Evolutionary conservation across 2,113 vertebrate genomes (phyloP).

Genomic region (Oncorhynchus kisutch): DNA sequence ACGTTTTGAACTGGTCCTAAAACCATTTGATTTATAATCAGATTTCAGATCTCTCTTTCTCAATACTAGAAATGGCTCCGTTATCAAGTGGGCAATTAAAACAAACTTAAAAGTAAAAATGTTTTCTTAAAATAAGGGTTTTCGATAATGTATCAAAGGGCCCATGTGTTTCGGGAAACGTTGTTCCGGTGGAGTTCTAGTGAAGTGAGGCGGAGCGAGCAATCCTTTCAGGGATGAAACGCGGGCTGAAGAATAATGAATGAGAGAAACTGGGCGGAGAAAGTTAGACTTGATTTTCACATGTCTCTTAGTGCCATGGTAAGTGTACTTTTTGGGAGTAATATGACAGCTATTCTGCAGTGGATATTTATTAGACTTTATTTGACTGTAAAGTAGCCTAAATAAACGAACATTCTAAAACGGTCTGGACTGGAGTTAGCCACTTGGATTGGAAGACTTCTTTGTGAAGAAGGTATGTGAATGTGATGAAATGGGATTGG

Average conservation of each 20-base stretch:
- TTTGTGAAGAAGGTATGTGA: constrained; percentile 60
- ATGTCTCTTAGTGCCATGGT: constrained; percentile 10
- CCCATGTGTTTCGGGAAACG: not conserved
- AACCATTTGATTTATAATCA: not conserved
- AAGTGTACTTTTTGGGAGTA: not conserved
- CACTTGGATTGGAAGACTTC: constrained; percentile 12
- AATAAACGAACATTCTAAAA: constrained; percentile 4
- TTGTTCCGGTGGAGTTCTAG: constrained; percentile 7
- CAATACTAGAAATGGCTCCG: not conserved
- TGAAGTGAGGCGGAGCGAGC: constrained; percentile 61
- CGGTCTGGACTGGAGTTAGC: not conserved
- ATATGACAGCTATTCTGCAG: not conserved
- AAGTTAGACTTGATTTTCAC: constrained; percentile 38
- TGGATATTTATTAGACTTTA: not conserved
- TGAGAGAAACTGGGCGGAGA: constrained; percentile 54
- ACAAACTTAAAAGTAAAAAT: no score
- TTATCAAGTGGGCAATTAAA: no score
- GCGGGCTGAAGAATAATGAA: constrained; percentile 48
- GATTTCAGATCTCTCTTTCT: not conserved
- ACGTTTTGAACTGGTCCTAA: no score
- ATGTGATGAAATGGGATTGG: constrained; percentile 37
- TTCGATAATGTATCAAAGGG: not conserved
- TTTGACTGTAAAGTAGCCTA: not conserved
- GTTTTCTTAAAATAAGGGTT: no score
- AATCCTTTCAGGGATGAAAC: constrained; percentile 45